Base-by-base conservation (phyloP, 2,113 vertebrate genomes). In the Chroicocephalus ridibundus region DNA sequence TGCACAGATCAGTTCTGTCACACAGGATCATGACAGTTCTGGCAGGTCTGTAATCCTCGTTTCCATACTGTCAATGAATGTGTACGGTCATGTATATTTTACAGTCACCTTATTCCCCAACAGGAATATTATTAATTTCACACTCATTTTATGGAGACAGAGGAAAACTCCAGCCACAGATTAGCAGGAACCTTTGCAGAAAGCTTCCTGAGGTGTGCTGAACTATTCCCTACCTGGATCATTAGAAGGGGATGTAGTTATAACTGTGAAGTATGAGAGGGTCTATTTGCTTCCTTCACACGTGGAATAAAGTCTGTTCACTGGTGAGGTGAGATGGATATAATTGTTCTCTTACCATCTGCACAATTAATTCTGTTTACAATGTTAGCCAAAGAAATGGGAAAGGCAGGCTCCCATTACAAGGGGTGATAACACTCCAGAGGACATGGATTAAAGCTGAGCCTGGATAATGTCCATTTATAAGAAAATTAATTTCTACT, bases 351-450 rank as follows among this genome's bases (percentile, higher is more conserved):
- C 31, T 25, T 83, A 71, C 68, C 90, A 92, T 40, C 42, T 92
- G 69, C 77, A 88, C 57, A 84, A 93, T 86, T 90, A 86, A 49
- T 78, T 91, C 86, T 75, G 60, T 91, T 95, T 84, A 90, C 68
- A 88, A 12, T 27, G 52, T 47, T 77, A 88, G 46, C 54, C 40
- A 54, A 94, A 96, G 80, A 90, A 96, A 90, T 27, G 36, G 51
- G 83, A 78, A 88, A 90, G 68, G 74, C 49, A 93, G 60, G 52
- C 38, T 88, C 57, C 25, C 26, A 36, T 71, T 88, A 75, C 21
- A 88, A 44, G 47, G 40, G 26, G 60, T 75, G 92, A 77, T 83
- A 86, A 66, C n/a, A 55, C 69, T 83, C 72, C 68, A 88, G 51
- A 80, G 86, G 24, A 78, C 34, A 24, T 11, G 47, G n/a, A 83